Percentiles rank a stretch among this genome's conserved stretches.
phyloP scores from a whole-genome alignment of 2,888 invertebrate genomes.

The Ctenicera cuprea region DNA sequence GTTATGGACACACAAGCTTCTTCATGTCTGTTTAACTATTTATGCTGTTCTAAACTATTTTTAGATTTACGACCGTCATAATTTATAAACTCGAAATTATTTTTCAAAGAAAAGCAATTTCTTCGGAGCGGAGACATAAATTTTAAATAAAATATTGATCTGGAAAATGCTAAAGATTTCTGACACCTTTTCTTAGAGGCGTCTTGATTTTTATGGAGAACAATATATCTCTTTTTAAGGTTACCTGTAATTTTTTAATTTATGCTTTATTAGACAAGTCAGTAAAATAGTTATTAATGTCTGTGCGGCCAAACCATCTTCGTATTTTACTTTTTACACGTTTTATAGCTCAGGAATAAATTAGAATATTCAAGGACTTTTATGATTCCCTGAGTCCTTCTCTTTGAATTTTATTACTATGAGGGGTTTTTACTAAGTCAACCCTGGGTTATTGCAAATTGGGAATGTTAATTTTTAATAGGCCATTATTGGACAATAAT shows the following conservation, averaged over 20 bases:
- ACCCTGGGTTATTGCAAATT: not conserved
- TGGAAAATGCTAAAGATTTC: conserved; percentile 33
- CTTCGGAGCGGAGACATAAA: conserved; percentile 34
- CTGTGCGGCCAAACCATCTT: conserved; percentile 1
- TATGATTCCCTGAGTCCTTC: conserved; percentile 18
- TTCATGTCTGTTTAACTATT: conserved; percentile 18
- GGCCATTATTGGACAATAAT: conserved; percentile 20
- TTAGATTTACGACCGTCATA: conserved; percentile 37
- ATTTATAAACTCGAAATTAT: conserved; percentile 36
- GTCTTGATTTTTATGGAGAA: conserved; percentile 21
- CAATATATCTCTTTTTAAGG: conserved; percentile 31
- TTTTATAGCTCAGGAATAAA: conserved; percentile 41
- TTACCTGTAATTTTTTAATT: conserved; percentile 45
- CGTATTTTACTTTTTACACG: conserved; percentile 32
- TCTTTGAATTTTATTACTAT: conserved; percentile 22
- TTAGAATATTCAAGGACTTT: conserved; percentile 35
- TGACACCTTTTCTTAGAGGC: conserved; percentile 27
- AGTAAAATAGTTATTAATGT: conserved; percentile 45
- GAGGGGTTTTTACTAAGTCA: conserved; percentile 6
- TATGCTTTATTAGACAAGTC: conserved; percentile 44
- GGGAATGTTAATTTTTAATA: conserved; percentile 26
- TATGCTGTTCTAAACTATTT: conserved; percentile 31
- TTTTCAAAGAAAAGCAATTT: conserved; percentile 43
- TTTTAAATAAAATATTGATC: conserved; percentile 48
- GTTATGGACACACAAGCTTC: not conserved